Evolutionary conservation across 2,888 invertebrate species (phyloP), one percentile per base, ranked within the genome.

Genomic region (Phyto melanocephala): DNA sequence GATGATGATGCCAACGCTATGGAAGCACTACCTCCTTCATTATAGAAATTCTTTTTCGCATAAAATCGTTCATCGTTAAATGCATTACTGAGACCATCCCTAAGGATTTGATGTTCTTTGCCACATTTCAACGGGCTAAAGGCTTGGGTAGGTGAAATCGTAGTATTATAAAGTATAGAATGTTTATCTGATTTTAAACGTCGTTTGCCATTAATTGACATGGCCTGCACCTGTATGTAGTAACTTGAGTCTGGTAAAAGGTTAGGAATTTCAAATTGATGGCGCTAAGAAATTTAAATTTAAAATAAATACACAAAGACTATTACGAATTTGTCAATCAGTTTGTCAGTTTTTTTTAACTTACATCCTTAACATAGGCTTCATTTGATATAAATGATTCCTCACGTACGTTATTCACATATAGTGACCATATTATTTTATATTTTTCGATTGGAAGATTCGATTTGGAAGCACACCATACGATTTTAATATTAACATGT

Each of bases 201-300:
- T 11, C 94, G 93, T 62, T 93, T 92, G 1, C 95, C 95, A 87
- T 93, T 95, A 85, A 94, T 93, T 37, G 94, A 93, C 81, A 95
- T 92, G 5, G 95, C 95, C 91, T 95, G 95, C 5, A 96, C 95
- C 93, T 96, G 95, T 47, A 96, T 92, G 87, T 95, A 95, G 88
- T 96, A 96, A 90, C 94, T 93, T 0, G 95, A 95, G 87, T 95
- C 93, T 6, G 94, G 93, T 85, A 94, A 92, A 63, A 96, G 90
- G 86, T 94, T 93, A 86, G 92, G 93, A 86, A 96, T 93, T 86
- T 94, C 93, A 84, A 94, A 93, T 85, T 92, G 93, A 68, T 93
- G 94, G 86, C 93, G 93, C 85, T 94, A 92, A 83, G 17, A 28
- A 35, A 13, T 42, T 50, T 17, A 77, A 15, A 42, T 47, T 40